Evolutionary conservation across 2,113 vertebrate species (phyloP).

Genomic region (Garra rufa): DNA sequence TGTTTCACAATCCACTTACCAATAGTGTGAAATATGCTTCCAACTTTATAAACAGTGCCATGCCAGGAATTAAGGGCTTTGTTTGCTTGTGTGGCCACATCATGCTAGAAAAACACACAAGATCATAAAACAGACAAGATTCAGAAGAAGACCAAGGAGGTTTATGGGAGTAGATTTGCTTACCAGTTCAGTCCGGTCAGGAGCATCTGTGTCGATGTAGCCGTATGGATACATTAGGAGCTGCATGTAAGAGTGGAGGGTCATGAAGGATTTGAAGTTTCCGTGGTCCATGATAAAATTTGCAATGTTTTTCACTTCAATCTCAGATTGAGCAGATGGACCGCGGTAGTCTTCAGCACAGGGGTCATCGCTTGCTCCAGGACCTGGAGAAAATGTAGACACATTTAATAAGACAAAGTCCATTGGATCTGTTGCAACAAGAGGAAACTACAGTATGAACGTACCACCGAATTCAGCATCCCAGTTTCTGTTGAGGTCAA

Average conservation of each 20-base stretch:
- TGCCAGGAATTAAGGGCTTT: constrained; percentile 75
- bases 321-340: constrained; percentile 80
- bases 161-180: constrained; percentile 34
- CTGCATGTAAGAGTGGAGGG: constrained; percentile 91
- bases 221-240: constrained; percentile 90
- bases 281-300: constrained; percentile 80
- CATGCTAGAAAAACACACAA: constrained; percentile 60
- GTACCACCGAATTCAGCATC: constrained; percentile 86
- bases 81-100: constrained; percentile 77
- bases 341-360: constrained; percentile 83
- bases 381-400: constrained; percentile 68
- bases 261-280: constrained; percentile 85
- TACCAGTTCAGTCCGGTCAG: constrained; percentile 83
- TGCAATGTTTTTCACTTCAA: constrained; percentile 83
- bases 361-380: constrained; percentile 80
- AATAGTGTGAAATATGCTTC: constrained; percentile 84
- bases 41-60: constrained; percentile 81
- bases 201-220: constrained; percentile 57
- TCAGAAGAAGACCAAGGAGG: background rate
- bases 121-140: background rate
- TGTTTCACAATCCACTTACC: constrained; percentile 76
- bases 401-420: background rate
- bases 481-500: constrained; percentile 94
- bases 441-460: background rate
- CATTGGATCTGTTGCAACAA: background rate